Evolutionary conservation across 1,140 invertebrate genomes (phyloP).

Genomic region (Tetramorium alpestre): DNA sequence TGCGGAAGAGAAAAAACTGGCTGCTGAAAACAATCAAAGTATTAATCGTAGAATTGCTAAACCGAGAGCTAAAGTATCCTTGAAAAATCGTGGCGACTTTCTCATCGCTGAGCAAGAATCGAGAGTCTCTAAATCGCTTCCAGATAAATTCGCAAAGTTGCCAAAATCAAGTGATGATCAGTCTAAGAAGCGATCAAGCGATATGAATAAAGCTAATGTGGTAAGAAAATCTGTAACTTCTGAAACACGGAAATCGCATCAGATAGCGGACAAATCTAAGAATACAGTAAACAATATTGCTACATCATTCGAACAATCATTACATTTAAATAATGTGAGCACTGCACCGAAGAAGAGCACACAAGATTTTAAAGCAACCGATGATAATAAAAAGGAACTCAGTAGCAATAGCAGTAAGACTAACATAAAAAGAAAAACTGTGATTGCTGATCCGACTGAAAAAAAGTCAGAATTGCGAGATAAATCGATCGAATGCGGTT

Average conservation of each 20-base stretch:
- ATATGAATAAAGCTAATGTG: not conserved
- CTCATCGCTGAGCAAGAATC: conserved; percentile 59
- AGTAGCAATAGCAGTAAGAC: not conserved
- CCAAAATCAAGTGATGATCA: not conserved
- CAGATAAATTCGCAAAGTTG: not conserved
- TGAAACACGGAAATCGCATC: not conserved
- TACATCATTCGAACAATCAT: not conserved
- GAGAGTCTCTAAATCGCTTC: not conserved
- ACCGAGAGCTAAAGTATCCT: conserved; percentile 71
- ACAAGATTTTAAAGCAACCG: not conserved
- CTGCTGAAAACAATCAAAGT: not conserved
- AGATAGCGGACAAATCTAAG: not conserved
- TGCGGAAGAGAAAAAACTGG: conserved; percentile 50
- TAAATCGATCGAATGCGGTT: not conserved
- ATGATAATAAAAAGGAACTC: not conserved
- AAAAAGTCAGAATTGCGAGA: not conserved
- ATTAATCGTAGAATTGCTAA: conserved; percentile 52
- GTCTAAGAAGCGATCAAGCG: not conserved
- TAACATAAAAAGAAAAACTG: not conserved
- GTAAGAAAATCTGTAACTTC: not conserved
- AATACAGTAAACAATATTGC: not conserved
- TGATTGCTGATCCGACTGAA: not conserved
- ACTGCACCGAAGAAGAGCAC: not conserved
- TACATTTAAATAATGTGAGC: not conserved
- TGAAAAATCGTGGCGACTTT: conserved; percentile 71